phyloP scores from a whole-genome alignment of 92 coral and sea anemone species.

The Epizoanthus rinbou region DNA sequence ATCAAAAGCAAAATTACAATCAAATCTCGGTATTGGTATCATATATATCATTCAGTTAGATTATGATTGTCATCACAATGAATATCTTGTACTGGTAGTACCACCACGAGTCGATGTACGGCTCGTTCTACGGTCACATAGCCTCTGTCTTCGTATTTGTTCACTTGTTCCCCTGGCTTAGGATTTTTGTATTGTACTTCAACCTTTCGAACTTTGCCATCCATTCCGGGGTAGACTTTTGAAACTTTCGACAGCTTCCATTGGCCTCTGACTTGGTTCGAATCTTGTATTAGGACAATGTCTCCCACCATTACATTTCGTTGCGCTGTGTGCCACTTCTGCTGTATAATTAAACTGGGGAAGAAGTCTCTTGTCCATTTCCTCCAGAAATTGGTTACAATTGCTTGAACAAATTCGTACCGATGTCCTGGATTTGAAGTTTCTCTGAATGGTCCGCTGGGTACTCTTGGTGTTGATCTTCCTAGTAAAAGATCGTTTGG shows the following conservation, averaged over 20 bases:
- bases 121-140: too few species aligned
- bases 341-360: conserved; percentile 54
- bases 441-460: conserved; percentile 59
- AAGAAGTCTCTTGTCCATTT: conserved; percentile 61
- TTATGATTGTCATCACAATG: too few species aligned
- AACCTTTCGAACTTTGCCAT: conserved; percentile 45
- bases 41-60: too few species aligned
- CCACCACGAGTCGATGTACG: too few species aligned
- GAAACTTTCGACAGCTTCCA: conserved; percentile 73
- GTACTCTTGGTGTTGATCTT: conserved; percentile 48
- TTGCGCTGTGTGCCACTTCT: conserved; percentile 64
- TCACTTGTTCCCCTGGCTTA: neutral
- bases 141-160: too few species aligned
- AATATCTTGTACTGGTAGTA: too few species aligned
- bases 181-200: conserved; percentile 33
- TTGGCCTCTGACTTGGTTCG: conserved; percentile 68
- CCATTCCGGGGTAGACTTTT: conserved; percentile 56
- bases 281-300: conserved; percentile 68
- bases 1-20: too few species aligned
- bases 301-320: conserved; percentile 61
- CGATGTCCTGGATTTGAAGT: conserved; percentile 47
- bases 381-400: conserved; percentile 58
- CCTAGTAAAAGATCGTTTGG: conserved; percentile 64
- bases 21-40: too few species aligned
- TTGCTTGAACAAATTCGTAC: conserved; percentile 52